Conservation (phyloP, 2,888 invertebrate genomes). For the Ormyrus pomaceus region DNA sequence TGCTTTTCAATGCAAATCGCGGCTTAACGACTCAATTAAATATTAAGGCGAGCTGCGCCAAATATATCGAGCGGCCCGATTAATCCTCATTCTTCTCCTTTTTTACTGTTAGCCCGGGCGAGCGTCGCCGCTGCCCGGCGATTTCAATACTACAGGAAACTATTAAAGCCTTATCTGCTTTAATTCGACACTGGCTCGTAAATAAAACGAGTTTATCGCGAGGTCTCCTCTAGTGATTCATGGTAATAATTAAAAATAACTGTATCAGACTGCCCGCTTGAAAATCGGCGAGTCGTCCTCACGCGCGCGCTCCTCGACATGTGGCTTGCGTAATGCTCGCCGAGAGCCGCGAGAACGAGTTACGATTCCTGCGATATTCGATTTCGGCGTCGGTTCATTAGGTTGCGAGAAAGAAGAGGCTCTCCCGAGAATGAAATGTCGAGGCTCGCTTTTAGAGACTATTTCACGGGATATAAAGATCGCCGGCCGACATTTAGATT, state of each 20-base stretch:
- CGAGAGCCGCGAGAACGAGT: constrained; percentile 14
- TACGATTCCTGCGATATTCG: constrained; percentile 44
- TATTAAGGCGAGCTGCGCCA: neutral
- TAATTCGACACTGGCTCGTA: neutral
- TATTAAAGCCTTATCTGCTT: neutral
- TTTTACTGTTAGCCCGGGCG: constrained; percentile 2
- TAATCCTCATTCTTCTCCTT: constrained; percentile 9
- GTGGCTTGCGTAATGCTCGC: constrained; percentile 17
- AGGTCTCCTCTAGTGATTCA: constrained; percentile 9
- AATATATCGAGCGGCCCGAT: neutral
- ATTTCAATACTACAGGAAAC: neutral
- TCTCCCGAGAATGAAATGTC: constrained; percentile 2
- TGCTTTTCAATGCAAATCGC: constrained; percentile 46
- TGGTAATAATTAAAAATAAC: constrained; percentile 36
- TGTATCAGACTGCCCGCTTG: constrained; percentile 37
- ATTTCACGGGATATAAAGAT: constrained; percentile 48
- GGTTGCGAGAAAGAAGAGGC: neutral
- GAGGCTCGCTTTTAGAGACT: constrained; percentile 45
- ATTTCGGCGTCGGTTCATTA: constrained; percentile 49
- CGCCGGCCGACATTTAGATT: constrained; percentile 32
- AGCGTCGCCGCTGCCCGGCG: too few species aligned
- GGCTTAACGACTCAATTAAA: constrained; percentile 20
- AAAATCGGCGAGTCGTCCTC: neutral
- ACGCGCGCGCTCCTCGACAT: too few species aligned
- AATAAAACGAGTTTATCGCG: constrained; percentile 7